Evolutionary conservation across 2,113 vertebrate species (phyloP).

Genomic region (Oryctolagus cuniculus): DNA sequence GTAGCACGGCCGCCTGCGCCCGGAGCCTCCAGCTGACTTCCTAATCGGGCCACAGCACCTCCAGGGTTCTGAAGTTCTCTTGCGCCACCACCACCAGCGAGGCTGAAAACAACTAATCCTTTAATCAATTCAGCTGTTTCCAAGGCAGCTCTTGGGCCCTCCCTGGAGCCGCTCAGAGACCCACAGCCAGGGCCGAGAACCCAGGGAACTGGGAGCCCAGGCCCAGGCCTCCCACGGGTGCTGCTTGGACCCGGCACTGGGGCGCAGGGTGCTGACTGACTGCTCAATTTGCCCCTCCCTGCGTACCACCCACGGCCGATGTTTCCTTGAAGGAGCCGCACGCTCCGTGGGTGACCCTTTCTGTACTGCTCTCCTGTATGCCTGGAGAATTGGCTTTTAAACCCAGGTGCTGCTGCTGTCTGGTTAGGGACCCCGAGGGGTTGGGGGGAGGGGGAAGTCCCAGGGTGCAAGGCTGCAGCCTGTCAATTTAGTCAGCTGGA

Average conservation of each 20-base stretch:
- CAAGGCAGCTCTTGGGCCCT: neutral
- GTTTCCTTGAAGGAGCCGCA: neutral
- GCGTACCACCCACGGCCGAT: accelerated
- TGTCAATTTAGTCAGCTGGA: neutral
- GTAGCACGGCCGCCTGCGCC: neutral
- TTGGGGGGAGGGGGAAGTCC: accelerated
- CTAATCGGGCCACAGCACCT: slow-evolving; percentile 61
- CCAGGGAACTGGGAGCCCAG: neutral
- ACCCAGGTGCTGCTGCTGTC: neutral
- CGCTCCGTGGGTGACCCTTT: neutral
- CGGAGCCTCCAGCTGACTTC: slow-evolving; percentile 51
- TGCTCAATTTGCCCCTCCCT: neutral
- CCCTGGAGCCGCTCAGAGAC: neutral
- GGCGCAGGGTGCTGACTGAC: too few relatives aligned
- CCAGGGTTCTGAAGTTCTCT: neutral
- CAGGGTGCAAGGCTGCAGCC: neutral
- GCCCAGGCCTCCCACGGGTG: accelerated
- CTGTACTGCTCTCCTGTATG: neutral
- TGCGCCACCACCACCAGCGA: neutral
- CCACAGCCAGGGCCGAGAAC: neutral
- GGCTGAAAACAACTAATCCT: slow-evolving; percentile 41
- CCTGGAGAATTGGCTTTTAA: neutral
- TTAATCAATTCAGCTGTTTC: slow-evolving; percentile 22
- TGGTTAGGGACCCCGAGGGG: neutral
- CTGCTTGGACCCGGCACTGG: accelerated